Evolutionary conservation across 1,140 invertebrate genomes (phyloP).

Genomic region (Micrasema longulum): DNA sequence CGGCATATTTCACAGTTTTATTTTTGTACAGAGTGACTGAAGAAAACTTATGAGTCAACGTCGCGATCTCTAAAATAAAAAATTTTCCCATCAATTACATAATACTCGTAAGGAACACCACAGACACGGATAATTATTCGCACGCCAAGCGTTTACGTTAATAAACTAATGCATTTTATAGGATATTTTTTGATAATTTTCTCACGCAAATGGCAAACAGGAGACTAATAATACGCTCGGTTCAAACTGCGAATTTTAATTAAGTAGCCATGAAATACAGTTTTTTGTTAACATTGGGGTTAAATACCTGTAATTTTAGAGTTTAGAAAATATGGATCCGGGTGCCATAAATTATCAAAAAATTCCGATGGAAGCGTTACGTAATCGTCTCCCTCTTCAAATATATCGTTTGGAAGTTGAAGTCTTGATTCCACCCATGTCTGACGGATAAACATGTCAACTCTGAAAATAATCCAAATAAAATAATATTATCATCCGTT

Average conservation of each 20-base stretch:
- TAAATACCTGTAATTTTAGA: slow-evolving; percentile 87
- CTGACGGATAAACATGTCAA: slow-evolving; percentile 87
- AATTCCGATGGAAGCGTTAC: slow-evolving; percentile 82
- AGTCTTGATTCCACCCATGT: slow-evolving; percentile 83
- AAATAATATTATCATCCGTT: too few species aligned
- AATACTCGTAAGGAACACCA: slow-evolving; percentile 3
- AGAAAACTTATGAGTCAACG: slow-evolving; percentile 83
- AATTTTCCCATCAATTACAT: slow-evolving; percentile 17
- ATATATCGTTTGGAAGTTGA: slow-evolving; percentile 78
- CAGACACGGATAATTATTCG: slow-evolving; percentile 13
- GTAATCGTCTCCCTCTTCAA: slow-evolving; percentile 82
- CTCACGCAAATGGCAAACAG: slow-evolving; percentile 14
- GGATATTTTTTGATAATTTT: background rate
- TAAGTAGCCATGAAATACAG: too few species aligned
- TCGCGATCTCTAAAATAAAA: slow-evolving; percentile 76
- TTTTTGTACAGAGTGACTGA: slow-evolving; percentile 82
- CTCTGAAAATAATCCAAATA: slow-evolving; percentile 71
- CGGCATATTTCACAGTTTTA: slow-evolving; percentile 82
- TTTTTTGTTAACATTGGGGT: too few species aligned
- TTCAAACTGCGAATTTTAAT: background rate
- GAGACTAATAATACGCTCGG: background rate
- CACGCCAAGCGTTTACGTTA: slow-evolving; percentile 25
- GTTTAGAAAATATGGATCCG: slow-evolving; percentile 88
- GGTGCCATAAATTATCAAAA: slow-evolving; percentile 87
- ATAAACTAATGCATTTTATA: slow-evolving; percentile 18